phyloP scores from a whole-genome alignment of 2,113 vertebrate genomes.

The Elephantulus edwardii region DNA sequence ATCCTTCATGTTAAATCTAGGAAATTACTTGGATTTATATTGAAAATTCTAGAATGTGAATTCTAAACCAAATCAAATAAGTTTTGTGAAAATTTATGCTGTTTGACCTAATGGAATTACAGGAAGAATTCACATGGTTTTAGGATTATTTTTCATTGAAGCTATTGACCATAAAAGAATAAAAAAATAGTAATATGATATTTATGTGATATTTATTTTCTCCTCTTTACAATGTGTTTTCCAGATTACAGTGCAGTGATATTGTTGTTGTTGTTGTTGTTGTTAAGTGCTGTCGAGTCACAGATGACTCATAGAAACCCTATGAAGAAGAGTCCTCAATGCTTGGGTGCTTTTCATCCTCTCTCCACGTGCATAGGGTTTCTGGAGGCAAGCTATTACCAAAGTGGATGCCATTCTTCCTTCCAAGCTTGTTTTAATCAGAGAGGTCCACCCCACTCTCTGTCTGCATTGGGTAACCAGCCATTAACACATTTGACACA shows the following conservation, averaged over 20 bases:
- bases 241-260: slow-evolving; percentile 13
- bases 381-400: no score
- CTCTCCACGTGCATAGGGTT: no score
- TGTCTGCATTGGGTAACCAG: no score
- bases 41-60: neutral
- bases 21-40: neutral
- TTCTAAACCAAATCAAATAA: neutral
- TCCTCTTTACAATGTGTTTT: neutral
- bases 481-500: no score
- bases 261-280: no score
- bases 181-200: neutral
- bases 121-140: neutral
- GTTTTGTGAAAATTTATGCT: neutral
- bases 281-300: no score
- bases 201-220: neutral
- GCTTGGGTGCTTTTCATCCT: no score
- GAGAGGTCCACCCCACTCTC: no score
- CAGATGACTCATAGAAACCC: no score
- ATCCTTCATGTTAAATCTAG: neutral
- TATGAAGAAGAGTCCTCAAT: no score
- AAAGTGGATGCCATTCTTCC: no score
- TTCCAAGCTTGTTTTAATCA: no score
- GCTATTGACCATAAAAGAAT: neutral
- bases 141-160: neutral
- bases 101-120: neutral